Conservation (phyloP, 1,140 invertebrate genomes). For the Pinna nobilis region DNA sequence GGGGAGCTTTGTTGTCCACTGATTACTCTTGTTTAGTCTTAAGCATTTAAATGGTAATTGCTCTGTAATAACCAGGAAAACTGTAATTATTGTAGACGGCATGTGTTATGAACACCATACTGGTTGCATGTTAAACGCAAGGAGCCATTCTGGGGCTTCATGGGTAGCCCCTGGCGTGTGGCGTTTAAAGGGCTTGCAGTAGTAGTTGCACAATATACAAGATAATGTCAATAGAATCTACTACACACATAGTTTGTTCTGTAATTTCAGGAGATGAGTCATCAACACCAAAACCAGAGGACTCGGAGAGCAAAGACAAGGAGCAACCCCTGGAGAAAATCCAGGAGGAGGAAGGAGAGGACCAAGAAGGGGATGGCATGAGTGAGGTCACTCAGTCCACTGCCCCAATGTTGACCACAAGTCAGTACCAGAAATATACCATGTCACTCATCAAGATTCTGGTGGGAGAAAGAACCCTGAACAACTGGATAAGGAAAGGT, state of each 20-base stretch:
- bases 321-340: conserved; percentile 34
- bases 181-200: no score
- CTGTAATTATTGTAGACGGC: no score
- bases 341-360: conserved; percentile 42
- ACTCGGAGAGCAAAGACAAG: conserved; percentile 1
- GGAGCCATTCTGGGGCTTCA: no score
- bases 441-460: conserved; percentile 69
- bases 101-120: no score
- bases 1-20: no score
- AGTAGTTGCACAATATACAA: no score
- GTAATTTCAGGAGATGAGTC: neutral
- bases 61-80: no score
- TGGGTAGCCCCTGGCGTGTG: no score
- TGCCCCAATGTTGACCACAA: conserved; percentile 57
- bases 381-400: conserved; percentile 50
- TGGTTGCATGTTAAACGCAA: no score
- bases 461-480: conserved; percentile 65
- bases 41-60: no score
- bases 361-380: conserved; percentile 45
- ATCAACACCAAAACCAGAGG: neutral
- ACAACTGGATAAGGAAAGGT: conserved; percentile 72
- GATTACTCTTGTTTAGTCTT: no score
- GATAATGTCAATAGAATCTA: no score
- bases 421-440: conserved; percentile 69
- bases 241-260: neutral